Conservation (phyloP, 2,113 vertebrate species). For the Lathamus discolor region DNA sequence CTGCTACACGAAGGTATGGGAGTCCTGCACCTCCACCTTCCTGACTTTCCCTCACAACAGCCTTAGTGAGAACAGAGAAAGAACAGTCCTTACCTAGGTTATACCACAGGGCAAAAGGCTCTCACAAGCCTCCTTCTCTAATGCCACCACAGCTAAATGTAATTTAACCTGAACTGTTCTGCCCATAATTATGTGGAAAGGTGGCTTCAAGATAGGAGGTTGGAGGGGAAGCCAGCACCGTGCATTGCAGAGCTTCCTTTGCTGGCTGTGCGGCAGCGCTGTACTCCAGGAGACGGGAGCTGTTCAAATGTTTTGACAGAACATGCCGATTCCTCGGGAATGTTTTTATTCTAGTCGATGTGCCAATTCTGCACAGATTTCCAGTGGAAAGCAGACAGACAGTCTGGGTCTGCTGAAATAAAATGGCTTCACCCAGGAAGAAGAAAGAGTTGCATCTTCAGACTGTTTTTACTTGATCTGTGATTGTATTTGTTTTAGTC, state of each 20-base stretch:
- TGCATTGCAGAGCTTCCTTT: neutral
- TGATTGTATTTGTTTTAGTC: neutral
- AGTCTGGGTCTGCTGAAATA: conserved; percentile 41
- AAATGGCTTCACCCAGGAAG: neutral
- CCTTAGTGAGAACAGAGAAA: neutral
- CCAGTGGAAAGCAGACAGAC: conserved; percentile 59
- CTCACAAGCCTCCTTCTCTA: neutral
- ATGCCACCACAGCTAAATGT: neutral
- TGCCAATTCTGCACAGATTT: conserved; percentile 58
- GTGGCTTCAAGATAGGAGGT: neutral
- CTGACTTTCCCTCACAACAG: neutral
- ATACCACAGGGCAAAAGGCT: neutral
- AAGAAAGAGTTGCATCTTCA: neutral
- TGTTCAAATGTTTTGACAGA: conserved; percentile 67
- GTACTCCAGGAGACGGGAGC: conserved; percentile 25
- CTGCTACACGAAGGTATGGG: neutral
- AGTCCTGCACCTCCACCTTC: neutral
- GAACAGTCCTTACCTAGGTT: neutral
- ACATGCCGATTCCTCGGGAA: conserved; percentile 48
- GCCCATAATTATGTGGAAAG: neutral
- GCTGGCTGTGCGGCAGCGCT: neutral
- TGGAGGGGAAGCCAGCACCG: neutral
- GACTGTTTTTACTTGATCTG: neutral
- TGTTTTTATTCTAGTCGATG: conserved; percentile 58
- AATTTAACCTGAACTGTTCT: neutral